Evolutionary conservation across 1,140 invertebrate species (phyloP), one percentile per base, ranked within the genome.

Genomic region (Drosophila pallidifrons): DNA sequence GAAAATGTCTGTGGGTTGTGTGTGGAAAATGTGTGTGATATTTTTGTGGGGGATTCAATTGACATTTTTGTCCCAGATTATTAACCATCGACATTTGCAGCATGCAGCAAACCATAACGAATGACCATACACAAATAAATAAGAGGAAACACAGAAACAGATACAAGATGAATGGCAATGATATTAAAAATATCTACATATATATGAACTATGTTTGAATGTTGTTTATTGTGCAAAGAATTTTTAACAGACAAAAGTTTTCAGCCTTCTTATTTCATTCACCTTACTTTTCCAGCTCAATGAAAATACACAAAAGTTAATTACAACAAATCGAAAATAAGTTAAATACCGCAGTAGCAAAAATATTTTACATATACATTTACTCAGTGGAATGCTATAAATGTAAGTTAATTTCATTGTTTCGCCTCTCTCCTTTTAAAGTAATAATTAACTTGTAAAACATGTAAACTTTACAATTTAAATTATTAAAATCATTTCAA

Each of bases 121-220:
- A 43, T 1, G 3, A 4, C 20, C 20, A 25, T 43, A 43, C 41
- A 43, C 41, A 43, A 43, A 43, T 43, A 8, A 11, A 43, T 3
- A 38, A 47, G 1, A 16, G 0, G 20, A 15, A 16, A 47, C 55
- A 58, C 55, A 58, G 41, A 51, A 38, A 70, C 28, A 76, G 10
- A 49, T 25, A 49, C 47, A 11, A 47, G 16, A 47, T 47, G 13
- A 47, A 20, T 8, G 0, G 35, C 35, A 38, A 38, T 38, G 35
- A 38, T 38, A 38, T 38, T 38, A 38, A 38, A 38, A 38, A 38
- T 10, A 10, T 8, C 10, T 38, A 32, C 32, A 32, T 5, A 32
- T 1, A 32, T 32, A 25, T 25, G 20, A 25, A 25, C 20, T 25
- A 25, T 25, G 4, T 32, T 8, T 7, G 5, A 8, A 38, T 38